These are phyloP conservation scores for Sisor rabdophorus DNA, from an alignment of 2,113 vertebrate genomes.

Conservation along the genomic window DNA sequence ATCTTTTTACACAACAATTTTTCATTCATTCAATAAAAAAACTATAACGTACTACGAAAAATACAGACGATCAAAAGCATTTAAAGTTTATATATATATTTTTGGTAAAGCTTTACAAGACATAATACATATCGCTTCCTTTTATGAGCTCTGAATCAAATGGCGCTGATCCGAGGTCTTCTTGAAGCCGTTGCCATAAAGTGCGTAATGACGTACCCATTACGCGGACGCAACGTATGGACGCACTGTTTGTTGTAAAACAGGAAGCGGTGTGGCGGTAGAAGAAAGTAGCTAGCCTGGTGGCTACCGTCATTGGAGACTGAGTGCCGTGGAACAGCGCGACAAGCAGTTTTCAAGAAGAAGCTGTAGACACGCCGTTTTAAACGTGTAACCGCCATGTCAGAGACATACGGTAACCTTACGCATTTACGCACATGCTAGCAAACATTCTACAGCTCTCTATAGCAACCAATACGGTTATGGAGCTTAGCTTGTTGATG, in stretches of 20 bases:
- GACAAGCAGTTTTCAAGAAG: constrained; percentile 17
- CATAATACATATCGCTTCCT: not conserved
- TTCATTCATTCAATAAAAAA: too few species aligned
- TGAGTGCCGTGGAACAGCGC: constrained; percentile 22
- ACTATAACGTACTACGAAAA: too few species aligned
- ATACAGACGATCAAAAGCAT: too few species aligned
- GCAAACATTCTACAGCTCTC: constrained; percentile 30
- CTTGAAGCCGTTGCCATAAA: not conserved
- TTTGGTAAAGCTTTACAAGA: not conserved
- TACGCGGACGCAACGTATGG: constrained; percentile 12
- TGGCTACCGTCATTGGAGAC: constrained; percentile 41
- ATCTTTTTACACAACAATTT: too few species aligned
- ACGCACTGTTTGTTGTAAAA: constrained; percentile 41
- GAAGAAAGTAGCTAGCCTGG: constrained; percentile 49
- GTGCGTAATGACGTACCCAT: constrained; percentile 47
- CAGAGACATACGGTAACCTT: constrained; percentile 75
- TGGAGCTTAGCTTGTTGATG: constrained; percentile 15
- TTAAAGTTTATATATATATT: too few species aligned
- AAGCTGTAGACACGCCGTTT: constrained; percentile 36
- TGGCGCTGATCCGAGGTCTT: not conserved
- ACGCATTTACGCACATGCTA: constrained; percentile 12
- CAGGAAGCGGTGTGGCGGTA: constrained; percentile 50
- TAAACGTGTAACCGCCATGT: constrained; percentile 66
- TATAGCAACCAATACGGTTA: constrained; percentile 39
- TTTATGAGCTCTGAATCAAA: not conserved